Evolutionary conservation across 2,797 vertebrate species (phyloP).

Genomic region (Anguilla marmorata): DNA sequence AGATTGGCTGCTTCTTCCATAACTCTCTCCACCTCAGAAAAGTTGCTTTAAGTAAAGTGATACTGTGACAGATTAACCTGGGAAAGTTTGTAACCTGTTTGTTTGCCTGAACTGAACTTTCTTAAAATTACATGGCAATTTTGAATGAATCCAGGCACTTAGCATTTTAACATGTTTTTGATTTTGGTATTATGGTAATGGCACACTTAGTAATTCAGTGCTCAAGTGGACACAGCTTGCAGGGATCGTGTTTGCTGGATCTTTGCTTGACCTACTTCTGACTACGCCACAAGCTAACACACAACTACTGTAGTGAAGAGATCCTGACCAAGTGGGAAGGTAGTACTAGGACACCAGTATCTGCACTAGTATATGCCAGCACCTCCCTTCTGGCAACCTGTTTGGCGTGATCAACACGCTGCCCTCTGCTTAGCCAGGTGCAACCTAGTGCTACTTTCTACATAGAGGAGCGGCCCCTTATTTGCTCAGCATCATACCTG

Average conservation of each 20-base stretch:
- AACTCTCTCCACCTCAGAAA: neutral
- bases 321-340: neutral
- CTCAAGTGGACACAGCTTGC: neutral
- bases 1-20: neutral
- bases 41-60: neutral
- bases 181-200: no score
- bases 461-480: neutral
- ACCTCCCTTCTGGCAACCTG: no score
- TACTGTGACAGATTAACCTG: neutral
- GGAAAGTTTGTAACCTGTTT: neutral
- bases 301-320: neutral
- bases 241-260: neutral
- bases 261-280: neutral
- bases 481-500: conserved; percentile 7
- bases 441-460: neutral
- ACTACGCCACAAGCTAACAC: neutral
- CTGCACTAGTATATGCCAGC: no score
- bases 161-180: neutral
- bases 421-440: neutral
- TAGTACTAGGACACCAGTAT: neutral
- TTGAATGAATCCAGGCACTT: neutral
- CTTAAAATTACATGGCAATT: neutral
- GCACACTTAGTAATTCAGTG: no score
- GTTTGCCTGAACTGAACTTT: neutral
- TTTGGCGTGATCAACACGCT: neutral